Percentiles rank a stretch among this genome's conserved stretches.
Evolutionary conservation across 2,888 invertebrate species (phyloP).

Genomic region (Caenorhabditis sp.): DNA sequence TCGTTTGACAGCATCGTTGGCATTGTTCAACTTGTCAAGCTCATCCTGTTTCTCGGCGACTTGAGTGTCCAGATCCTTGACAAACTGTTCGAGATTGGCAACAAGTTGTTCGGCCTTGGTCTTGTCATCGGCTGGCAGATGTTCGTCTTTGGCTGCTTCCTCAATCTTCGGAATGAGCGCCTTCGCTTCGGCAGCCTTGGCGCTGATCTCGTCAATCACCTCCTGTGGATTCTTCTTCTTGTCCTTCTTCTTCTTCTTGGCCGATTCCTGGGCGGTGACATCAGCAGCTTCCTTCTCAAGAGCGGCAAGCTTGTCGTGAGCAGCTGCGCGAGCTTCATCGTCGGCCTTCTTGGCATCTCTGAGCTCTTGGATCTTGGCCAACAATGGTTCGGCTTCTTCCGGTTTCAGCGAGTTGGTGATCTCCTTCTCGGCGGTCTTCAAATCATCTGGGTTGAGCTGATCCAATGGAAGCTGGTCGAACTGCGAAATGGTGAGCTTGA

Average conservation of each 20-base stretch:
- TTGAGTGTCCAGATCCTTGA: constrained; percentile 42
- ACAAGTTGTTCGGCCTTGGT: constrained; percentile 53
- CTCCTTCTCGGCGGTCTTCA: constrained; percentile 32
- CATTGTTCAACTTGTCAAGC: not conserved
- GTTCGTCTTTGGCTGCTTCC: not conserved
- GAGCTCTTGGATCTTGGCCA: constrained; percentile 54
- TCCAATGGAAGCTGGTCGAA: constrained; percentile 55
- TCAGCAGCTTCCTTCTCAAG: constrained; percentile 13
- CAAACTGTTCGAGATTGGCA: constrained; percentile 39
- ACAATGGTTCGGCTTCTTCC: constrained; percentile 45
- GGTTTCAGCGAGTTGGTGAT: constrained; percentile 33
- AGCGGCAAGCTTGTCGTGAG: not conserved
- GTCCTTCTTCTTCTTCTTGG: not conserved
- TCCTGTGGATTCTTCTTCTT: not conserved
- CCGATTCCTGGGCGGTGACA: not conserved
- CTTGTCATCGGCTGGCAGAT: constrained; percentile 46
- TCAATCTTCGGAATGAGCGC: not conserved
- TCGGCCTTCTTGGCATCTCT: constrained; percentile 47
- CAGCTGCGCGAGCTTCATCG: not conserved
- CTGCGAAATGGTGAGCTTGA: constrained; percentile 57
- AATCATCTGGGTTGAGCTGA: constrained; percentile 37
- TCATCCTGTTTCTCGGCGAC: not conserved
- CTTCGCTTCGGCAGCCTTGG: not conserved
- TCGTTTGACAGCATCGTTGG: not conserved
- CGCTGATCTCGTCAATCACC: not conserved